Conservation (phyloP, 2,797 vertebrate genomes). For the Sebastes melanostomus region DNA sequence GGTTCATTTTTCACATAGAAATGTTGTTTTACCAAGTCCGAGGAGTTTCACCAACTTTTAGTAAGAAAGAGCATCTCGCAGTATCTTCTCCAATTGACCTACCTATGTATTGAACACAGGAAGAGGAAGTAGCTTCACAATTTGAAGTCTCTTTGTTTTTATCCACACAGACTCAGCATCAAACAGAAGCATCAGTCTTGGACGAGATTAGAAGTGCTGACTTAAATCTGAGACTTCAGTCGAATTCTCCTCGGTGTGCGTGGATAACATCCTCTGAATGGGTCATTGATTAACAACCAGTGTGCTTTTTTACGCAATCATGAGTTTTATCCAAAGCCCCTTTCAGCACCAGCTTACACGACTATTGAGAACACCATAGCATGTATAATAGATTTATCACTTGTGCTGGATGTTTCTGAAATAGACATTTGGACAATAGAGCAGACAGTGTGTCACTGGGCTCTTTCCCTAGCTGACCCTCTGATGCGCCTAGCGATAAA, state of each 20-base stretch:
- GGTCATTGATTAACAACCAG: conserved; percentile 42
- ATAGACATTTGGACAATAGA: conserved; percentile 51
- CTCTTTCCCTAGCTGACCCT: conserved; percentile 39
- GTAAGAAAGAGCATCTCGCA: background rate
- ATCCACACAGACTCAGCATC: background rate
- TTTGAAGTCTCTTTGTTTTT: background rate
- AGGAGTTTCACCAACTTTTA: background rate
- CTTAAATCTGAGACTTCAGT: conserved; percentile 11
- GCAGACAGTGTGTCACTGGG: conserved; percentile 24
- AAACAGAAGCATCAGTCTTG: conserved; percentile 13
- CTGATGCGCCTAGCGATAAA: conserved; percentile 42
- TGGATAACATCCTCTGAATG: conserved; percentile 27
- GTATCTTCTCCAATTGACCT: background rate
- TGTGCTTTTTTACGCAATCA: conserved; percentile 45
- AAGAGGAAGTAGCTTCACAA: background rate
- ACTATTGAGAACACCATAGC: conserved; percentile 34
- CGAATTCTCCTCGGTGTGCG: background rate
- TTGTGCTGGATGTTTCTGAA: conserved; percentile 38
- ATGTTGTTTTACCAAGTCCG: background rate
- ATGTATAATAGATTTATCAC: conserved; percentile 53
- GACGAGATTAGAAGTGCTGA: background rate
- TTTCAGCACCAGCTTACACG: conserved; percentile 45
- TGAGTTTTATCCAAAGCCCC: conserved; percentile 50
- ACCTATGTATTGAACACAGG: background rate
- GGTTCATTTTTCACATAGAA: background rate